These are phyloP conservation scores for Steinernema khuongi DNA, from an alignment of 1,140 invertebrate species.

Conservation along the genomic window DNA sequence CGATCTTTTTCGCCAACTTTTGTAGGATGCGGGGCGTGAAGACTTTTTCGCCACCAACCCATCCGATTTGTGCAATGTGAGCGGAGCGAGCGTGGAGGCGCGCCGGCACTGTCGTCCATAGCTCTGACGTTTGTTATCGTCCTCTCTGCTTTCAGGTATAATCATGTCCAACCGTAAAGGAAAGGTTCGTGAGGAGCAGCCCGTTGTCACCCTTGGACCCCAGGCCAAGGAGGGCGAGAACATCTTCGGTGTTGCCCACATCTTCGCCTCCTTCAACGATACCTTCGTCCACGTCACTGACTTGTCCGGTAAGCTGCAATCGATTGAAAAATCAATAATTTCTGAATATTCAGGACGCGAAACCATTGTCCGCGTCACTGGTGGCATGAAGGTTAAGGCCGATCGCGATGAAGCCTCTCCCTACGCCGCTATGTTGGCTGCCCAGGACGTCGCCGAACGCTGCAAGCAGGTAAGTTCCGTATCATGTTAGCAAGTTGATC, in stretches of 20 bases:
- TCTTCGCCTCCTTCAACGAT: conserved; percentile 99
- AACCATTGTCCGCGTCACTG: conserved; percentile 95
- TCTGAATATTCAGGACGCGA: conserved; percentile 67
- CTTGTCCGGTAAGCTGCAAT: conserved; percentile 74
- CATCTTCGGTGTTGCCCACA: conserved; percentile 97
- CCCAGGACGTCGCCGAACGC: conserved; percentile 98
- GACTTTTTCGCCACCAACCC: too few species aligned
- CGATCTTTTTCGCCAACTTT: too few species aligned
- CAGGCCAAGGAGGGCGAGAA: conserved; percentile 93
- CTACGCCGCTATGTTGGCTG: conserved; percentile 99
- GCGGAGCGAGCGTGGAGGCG: not conserved
- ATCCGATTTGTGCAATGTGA: too few species aligned
- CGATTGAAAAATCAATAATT: conserved; percentile 15
- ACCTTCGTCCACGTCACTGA: conserved; percentile 99
- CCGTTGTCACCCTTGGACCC: conserved; percentile 89
- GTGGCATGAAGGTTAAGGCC: conserved; percentile 99
- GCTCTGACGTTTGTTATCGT: not conserved
- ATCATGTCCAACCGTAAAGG: conserved; percentile 92
- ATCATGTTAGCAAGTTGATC: not conserved
- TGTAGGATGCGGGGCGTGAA: too few species aligned
- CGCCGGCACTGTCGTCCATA: not conserved
- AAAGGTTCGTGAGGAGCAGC: conserved; percentile 90
- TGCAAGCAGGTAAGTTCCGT: conserved; percentile 70
- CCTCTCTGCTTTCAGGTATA: conserved; percentile 11
- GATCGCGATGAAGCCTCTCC: conserved; percentile 99